These are phyloP conservation scores for Ectropis grisescens DNA, from an alignment of 1,140 invertebrate genomes.

Conservation along the genomic window DNA sequence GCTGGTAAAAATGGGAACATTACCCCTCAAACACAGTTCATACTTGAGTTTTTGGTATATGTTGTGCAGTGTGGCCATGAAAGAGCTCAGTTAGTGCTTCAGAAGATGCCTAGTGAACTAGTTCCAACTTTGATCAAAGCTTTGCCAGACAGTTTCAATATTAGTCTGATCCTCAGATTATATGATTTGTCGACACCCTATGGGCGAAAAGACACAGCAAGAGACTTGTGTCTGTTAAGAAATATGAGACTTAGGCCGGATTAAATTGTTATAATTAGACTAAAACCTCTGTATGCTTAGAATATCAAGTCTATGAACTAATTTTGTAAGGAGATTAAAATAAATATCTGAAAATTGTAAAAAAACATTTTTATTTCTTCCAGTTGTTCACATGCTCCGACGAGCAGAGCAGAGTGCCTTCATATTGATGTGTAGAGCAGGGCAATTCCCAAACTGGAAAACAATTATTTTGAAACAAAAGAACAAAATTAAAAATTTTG, in stretches of 20 bases:
- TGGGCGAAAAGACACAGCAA: conserved; percentile 83
- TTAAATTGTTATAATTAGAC: too few species aligned
- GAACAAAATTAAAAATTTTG: too few species aligned
- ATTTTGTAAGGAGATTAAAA: background rate
- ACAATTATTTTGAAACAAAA: too few species aligned
- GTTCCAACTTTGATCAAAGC: conserved; percentile 85
- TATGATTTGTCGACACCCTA: conserved; percentile 81
- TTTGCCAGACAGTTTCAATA: conserved; percentile 81
- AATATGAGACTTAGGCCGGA: conserved; percentile 80
- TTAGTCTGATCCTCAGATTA: conserved; percentile 79
- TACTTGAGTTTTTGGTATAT: conserved; percentile 85
- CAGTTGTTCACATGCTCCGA: too few species aligned
- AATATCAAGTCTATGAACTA: conserved; percentile 2
- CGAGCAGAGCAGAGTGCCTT: too few species aligned
- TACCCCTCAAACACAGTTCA: conserved; percentile 88
- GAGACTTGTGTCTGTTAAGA: conserved; percentile 84
- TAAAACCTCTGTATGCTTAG: conserved; percentile 1
- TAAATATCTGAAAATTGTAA: too few species aligned
- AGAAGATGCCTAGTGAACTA: conserved; percentile 83
- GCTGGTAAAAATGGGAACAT: conserved; percentile 82
- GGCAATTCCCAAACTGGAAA: too few species aligned
- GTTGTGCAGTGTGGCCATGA: conserved; percentile 86
- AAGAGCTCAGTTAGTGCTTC: conserved; percentile 80
- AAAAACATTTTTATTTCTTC: conserved; percentile 3
- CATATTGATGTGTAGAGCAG: too few species aligned